These are phyloP conservation scores for Tetramorium simillimum DNA, from an alignment of 1,140 invertebrate species.

Conservation along the genomic window DNA sequence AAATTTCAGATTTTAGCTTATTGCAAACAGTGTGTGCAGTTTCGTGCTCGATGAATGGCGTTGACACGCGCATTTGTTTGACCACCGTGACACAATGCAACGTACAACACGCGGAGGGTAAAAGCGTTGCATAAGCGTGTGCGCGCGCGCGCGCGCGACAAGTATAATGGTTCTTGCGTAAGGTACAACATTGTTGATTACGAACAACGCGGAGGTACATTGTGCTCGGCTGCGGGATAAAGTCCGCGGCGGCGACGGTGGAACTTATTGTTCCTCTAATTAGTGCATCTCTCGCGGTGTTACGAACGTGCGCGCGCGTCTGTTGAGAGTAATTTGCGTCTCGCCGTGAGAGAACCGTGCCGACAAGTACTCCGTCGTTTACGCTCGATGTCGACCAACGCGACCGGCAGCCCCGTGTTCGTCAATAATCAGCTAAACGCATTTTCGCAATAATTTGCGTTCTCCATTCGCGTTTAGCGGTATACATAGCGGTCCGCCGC, in stretches of 20 bases:
- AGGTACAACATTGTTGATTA: constrained; percentile 49
- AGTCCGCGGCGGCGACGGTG: constrained; percentile 20
- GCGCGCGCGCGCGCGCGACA: neutral
- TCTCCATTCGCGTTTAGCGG: constrained; percentile 3
- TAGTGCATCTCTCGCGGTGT: constrained; percentile 38
- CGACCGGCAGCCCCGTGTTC: neutral
- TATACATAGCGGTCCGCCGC: neutral
- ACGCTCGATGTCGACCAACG: neutral
- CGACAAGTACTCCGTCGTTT: neutral
- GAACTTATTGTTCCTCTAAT: constrained; percentile 55
- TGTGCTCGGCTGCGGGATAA: constrained; percentile 24
- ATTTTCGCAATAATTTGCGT: neutral
- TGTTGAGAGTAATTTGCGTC: constrained; percentile 37
- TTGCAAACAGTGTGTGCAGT: neutral
- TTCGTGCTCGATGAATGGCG: neutral
- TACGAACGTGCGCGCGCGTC: constrained; percentile 11
- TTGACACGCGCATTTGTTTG: constrained; percentile 38
- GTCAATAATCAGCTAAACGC: constrained; percentile 8
- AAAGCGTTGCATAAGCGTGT: constrained; percentile 29
- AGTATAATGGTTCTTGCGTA: constrained; percentile 42
- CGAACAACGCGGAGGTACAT: constrained; percentile 17
- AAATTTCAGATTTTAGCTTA: neutral
- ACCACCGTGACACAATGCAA: constrained; percentile 31
- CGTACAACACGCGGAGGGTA: constrained; percentile 23
- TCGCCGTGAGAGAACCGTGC: neutral